A percentile compares a stretch with the other conserved stretches of the same genome.
Evolutionary conservation across 2,113 vertebrate genomes (phyloP).

Genomic region (Percopsis transmontana): DNA sequence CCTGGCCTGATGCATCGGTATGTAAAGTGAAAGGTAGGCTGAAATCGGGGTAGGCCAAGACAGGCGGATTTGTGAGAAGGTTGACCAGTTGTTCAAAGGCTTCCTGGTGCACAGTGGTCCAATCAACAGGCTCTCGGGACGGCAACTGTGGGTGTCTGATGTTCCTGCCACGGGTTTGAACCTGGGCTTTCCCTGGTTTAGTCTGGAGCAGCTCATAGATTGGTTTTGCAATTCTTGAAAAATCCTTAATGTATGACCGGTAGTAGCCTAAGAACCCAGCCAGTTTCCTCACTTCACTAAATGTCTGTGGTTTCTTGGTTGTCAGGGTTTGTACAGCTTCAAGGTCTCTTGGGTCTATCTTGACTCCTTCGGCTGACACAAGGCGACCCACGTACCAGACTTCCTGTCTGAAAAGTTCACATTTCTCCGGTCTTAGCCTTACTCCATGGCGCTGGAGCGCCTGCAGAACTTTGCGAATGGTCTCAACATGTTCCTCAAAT

Average conservation of each 20-base stretch:
- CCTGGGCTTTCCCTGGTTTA: background rate
- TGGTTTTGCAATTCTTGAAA: constrained; percentile 31
- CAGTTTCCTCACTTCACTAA: constrained; percentile 27
- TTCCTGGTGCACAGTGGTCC: no score
- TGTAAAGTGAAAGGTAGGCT: no score
- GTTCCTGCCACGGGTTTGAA: background rate
- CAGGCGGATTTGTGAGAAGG: no score
- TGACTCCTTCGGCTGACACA: constrained; percentile 33
- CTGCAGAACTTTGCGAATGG: constrained; percentile 13
- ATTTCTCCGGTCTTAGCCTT: constrained; percentile 33
- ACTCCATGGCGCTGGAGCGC: constrained; percentile 11
- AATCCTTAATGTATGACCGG: constrained; percentile 30
- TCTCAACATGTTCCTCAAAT: constrained; percentile 27
- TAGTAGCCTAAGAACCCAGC: constrained; percentile 38
- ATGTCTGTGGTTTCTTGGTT: constrained; percentile 27
- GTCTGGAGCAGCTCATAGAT: constrained; percentile 39
- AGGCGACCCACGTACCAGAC: constrained; percentile 29
- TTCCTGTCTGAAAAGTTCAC: constrained; percentile 32
- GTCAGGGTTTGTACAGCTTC: constrained; percentile 15
- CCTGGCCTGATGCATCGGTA: no score
- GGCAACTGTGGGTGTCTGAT: background rate
- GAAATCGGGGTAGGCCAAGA: no score
- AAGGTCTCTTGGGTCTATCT: constrained; percentile 33
- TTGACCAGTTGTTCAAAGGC: no score
- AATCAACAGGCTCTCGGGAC: no score